Base-by-base conservation (phyloP, 2,113 vertebrate species). In the Periophthalmodon schlosseri region DNA sequence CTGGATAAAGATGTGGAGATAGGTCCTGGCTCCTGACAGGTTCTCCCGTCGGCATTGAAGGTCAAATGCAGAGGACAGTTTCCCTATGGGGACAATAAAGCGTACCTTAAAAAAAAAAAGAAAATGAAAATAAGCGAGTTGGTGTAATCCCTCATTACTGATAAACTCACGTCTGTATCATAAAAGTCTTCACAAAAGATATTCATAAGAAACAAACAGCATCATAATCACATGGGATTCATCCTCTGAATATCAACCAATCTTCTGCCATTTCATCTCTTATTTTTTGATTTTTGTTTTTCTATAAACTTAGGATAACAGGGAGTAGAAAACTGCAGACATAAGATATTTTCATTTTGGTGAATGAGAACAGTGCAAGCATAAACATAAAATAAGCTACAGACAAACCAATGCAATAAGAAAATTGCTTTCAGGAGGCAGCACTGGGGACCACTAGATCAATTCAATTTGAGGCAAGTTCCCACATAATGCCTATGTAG, bases 221-320 rank as follows among this genome's bases (percentile, higher is more conserved):
- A 50, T 16, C 1, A 14, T 20, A 16, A 20, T 16, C 49, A 9
- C 36, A 9, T 9, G 36, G 9, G 36, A 39, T 39, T 7, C 36
- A 39, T 44, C 39, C 10, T 44, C 6, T 44, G 39, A 20, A 52
- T 14, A 16, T 28, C 28, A 28, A 28, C 28, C 28, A 28, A 28
- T 20, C 21, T 69, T 69, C 36, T 76, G 73, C 56, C 14, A 13
- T 74, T 73, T 78, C 66, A 87, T 83, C 46, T 83, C 72, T 80
- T 80, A 74, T 80, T 71, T 64, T 80, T 71, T 64, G 78, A 72
- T 67, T 74, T 84, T 76, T 84, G 69, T 69, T 16, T 68, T 54
- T 34, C 68, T 47, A 61, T 76, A 20, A 64, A 61, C 11, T 61
- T 61, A 23, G 14, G 13, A 61, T 20, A 12, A 7, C 7, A 56